Percentiles rank a stretch among this genome's conserved stretches.
phyloP scores from a whole-genome alignment of 2,888 invertebrate genomes.

The Drosophila nr. perissopoda region DNA sequence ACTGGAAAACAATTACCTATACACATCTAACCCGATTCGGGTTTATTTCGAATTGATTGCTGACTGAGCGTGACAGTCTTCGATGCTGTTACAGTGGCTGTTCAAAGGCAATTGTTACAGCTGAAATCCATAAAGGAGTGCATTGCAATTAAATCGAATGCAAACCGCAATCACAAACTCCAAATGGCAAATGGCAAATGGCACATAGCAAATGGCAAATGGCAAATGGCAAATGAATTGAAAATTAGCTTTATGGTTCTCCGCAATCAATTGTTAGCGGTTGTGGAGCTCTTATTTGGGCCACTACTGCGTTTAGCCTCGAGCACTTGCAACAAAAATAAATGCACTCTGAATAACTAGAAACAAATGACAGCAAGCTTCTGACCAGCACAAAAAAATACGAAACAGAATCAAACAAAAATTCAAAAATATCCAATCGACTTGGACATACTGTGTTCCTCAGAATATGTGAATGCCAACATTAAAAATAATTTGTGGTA shows the following conservation, averaged over 20 bases:
- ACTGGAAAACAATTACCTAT: slow-evolving; percentile 12
- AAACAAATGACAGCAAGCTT: slow-evolving; percentile 44
- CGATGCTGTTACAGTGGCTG: neutral
- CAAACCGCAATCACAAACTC: slow-evolving; percentile 62
- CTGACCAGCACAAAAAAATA: slow-evolving; percentile 17
- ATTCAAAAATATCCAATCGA: neutral
- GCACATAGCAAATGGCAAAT: slow-evolving; percentile 27
- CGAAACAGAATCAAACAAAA: neutral
- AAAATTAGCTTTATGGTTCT: slow-evolving; percentile 32
- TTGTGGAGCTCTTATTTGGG: neutral
- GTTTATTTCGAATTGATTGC: neutral
- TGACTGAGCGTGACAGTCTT: neutral
- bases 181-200: slow-evolving; percentile 30
- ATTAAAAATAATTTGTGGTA: neutral
- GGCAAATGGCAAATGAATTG: slow-evolving; percentile 52
- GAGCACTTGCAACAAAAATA: slow-evolving; percentile 14
- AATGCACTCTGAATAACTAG: slow-evolving; percentile 50
- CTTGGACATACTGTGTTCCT: neutral
- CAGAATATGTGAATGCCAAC: neutral
- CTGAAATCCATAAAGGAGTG: slow-evolving; percentile 46
- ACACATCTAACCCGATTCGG: neutral
- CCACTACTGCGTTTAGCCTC: slow-evolving; percentile 1
- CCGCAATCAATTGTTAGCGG: slow-evolving; percentile 34
- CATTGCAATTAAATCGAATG: slow-evolving; percentile 63
- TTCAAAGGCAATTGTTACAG: slow-evolving; percentile 23